Percentiles rank a stretch among this genome's conserved stretches.
These are phyloP conservation scores for Nemopilema nomurai DNA, from an alignment of 30 jellyfish, hydroid and myxozoan genomes.

Conservation along the genomic window DNA sequence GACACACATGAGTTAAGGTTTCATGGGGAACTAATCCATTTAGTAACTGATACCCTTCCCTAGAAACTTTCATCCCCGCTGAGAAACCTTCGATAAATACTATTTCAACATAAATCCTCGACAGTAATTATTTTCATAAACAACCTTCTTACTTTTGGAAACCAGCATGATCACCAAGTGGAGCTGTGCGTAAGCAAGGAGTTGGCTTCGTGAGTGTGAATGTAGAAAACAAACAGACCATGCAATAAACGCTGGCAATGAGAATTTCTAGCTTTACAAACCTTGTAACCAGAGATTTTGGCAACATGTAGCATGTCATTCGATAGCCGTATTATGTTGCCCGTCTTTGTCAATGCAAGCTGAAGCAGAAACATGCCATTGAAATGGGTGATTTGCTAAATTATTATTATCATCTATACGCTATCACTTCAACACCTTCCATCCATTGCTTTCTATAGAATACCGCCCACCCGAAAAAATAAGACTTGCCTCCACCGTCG, in stretches of 20 bases:
- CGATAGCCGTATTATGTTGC: constrained; percentile 66
- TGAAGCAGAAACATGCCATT: constrained; percentile 27
- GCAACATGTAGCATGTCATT: constrained; percentile 85
- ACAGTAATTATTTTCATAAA: neutral
- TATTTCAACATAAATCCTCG: neutral
- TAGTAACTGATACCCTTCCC: neutral
- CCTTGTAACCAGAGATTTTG: constrained; percentile 83
- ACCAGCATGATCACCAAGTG: neutral
- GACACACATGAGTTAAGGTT: too few species aligned
- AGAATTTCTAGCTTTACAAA: neutral
- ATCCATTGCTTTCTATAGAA: too few species aligned
- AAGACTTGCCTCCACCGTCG: constrained; percentile 75
- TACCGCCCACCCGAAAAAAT: neutral
- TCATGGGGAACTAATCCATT: neutral
- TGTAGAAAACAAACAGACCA: too few species aligned
- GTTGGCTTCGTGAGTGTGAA: neutral
- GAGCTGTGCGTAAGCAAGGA: neutral
- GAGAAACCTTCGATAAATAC: neutral
- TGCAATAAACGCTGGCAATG: neutral
- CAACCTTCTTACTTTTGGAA: neutral
- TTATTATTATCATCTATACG: too few species aligned
- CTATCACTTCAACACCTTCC: too few species aligned
- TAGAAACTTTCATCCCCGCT: neutral
- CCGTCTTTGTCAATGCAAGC: constrained; percentile 77
- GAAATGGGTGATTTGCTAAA: too few species aligned